Evolutionary conservation across 1,140 invertebrate species (phyloP).

Genomic region (Cydia amplana): DNA sequence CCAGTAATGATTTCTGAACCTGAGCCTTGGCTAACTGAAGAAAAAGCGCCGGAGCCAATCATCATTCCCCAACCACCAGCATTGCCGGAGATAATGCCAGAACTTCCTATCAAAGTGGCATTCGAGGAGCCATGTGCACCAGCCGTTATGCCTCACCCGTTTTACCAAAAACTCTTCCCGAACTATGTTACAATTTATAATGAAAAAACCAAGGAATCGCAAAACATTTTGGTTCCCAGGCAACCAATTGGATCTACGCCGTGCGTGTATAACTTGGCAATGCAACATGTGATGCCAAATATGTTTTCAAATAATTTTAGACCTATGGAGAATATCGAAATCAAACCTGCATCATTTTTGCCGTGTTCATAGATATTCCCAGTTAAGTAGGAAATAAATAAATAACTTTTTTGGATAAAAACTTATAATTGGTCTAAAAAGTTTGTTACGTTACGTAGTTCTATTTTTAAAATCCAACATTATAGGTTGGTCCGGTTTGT

Average conservation of each 20-base stretch:
- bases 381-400: conserved; percentile 2
- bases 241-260: conserved; percentile 6
- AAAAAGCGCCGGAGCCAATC: not conserved
- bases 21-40: not conserved
- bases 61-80: not conserved
- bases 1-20: conserved; percentile 6
- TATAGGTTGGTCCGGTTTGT: conserved; percentile 88
- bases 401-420: not conserved
- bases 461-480: conserved; percentile 79
- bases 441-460: conserved; percentile 31
- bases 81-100: not conserved
- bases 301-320: not conserved
- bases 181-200: not conserved
- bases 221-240: not conserved
- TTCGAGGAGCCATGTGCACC: conserved; percentile 10
- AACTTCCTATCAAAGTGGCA: not conserved
- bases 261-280: not conserved
- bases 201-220: not conserved
- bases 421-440: conserved; percentile 35
- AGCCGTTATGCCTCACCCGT: not conserved
- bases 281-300: not conserved
- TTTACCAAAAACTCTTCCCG: conserved; percentile 13
- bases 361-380: not conserved
- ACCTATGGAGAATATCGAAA: conserved; percentile 16
- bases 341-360: not conserved